Base-by-base conservation (phyloP, 1,140 invertebrate species). In the Metaphire vulgaris region DNA sequence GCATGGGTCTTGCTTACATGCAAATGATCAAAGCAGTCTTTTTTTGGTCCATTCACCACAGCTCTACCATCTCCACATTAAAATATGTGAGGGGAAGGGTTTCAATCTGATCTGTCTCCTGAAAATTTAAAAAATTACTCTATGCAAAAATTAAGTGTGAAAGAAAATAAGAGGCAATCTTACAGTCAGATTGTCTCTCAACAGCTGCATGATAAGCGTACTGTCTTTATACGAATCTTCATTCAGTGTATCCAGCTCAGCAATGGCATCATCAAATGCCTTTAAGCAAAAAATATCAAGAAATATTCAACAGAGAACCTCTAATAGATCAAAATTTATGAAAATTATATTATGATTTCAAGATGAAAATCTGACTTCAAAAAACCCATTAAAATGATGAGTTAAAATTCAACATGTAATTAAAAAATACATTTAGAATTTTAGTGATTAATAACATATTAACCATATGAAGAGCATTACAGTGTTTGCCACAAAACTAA, bases 181-280 rank as follows among this genome's bases (percentile, higher is more conserved):
- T 21, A 73, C 72, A 83, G 96, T 98, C 79, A 98, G 91, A 89
- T 98, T 98, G 89, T 98, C 96, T 88, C 96, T 90, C 86, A 98
- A 90, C 82, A 98, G 91, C 89, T 98, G 96, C 96, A 98, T 98
- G 85, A 98, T 98, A 79, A 98, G 91, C 81, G 96, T 98, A 72
- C 94, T 97, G 90, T 98, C 96, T 90, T 98, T 98, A 89, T 98
- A 98, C 86, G 92, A 95, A 87, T 98, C 96, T 89, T 98, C 96
- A 83, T 92, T 95, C 79, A 98, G 89, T 79, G 94, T 97, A 88
- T 98, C 96, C 81, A 98, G 89, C 88, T 98, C 96, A 73, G 95
- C 95, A 87, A 98, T 98, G 82, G 96, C 96, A 89, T 97, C 95
- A 89, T 98, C 95, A 87, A 98, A 98, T 68, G 96, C 95, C 72